Percentiles rank a stretch among this genome's conserved stretches.
Conservation (phyloP, 1,140 invertebrate species). For the Formica exsecta region DNA sequence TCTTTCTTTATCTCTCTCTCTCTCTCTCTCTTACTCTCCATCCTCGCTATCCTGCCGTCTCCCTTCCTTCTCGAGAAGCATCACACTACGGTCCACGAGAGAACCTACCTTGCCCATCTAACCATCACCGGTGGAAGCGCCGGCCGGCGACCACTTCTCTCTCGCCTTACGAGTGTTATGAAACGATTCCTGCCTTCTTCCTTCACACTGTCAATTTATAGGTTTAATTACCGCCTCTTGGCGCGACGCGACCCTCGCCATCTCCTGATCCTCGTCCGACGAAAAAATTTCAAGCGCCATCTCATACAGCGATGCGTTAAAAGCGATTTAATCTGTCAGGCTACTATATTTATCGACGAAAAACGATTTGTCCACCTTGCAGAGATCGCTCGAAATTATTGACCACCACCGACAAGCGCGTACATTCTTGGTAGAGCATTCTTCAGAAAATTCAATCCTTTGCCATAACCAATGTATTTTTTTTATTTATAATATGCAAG, state of each 20-base stretch:
- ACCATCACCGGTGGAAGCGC: conserved; percentile 45
- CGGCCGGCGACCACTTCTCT: conserved; percentile 42
- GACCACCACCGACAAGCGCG: background rate
- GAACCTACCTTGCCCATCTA: conserved; percentile 52
- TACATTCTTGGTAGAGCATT: background rate
- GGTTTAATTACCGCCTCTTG: conserved; percentile 70
- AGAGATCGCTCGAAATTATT: conserved; percentile 37
- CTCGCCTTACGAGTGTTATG: conserved; percentile 74
- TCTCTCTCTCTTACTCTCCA: background rate
- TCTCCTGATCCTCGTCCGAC: background rate
- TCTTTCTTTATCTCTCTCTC: background rate
- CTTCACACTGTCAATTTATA: conserved; percentile 66
- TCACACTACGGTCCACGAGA: conserved; percentile 36
- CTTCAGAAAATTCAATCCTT: background rate
- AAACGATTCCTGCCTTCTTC: conserved; percentile 53
- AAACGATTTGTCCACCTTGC: conserved; percentile 48
- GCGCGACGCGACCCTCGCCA: background rate
- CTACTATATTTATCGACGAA: conserved; percentile 51
- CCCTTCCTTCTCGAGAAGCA: conserved; percentile 16
- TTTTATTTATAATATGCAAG: conserved; percentile 6
- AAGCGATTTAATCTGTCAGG: conserved; percentile 53
- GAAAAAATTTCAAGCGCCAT: conserved; percentile 23
- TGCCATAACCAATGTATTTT: background rate
- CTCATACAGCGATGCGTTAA: conserved; percentile 48
- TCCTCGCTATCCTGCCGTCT: conserved; percentile 16